Percentiles rank a stretch among this genome's conserved stretches.
Evolutionary conservation across 1,140 invertebrate species (phyloP).

Genomic region (Spodoptera frugiperda): DNA sequence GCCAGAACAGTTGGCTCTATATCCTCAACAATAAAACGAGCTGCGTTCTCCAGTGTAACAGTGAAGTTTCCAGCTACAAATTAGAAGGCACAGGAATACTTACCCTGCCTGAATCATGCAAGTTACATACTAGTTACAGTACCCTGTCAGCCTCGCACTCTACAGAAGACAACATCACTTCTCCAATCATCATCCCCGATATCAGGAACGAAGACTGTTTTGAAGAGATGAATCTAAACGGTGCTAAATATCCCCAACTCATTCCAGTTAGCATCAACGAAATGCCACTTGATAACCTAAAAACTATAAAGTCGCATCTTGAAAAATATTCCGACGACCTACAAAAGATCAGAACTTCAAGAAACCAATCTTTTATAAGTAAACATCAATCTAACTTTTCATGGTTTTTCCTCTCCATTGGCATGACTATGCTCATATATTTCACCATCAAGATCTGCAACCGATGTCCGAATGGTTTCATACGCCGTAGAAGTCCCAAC

Average conservation of each 20-base stretch:
- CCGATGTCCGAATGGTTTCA: not conserved
- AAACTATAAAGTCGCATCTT: not conserved
- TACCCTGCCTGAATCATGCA: constrained; percentile 46
- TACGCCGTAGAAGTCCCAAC: not conserved
- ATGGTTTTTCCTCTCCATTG: too few species aligned
- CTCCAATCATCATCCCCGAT: constrained; percentile 49
- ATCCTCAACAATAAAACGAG: constrained; percentile 46
- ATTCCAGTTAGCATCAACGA: constrained; percentile 6
- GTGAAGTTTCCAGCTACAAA: constrained; percentile 50
- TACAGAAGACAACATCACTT: constrained; percentile 35
- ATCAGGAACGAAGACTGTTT: constrained; percentile 43
- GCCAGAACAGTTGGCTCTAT: constrained; percentile 57
- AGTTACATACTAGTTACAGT: constrained; percentile 51
- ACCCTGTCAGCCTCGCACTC: constrained; percentile 46
- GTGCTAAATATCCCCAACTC: not conserved
- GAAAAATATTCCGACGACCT: too few species aligned
- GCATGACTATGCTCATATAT: not conserved
- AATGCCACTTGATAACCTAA: not conserved
- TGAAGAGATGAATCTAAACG: not conserved
- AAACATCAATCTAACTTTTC: not conserved
- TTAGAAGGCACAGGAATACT: constrained; percentile 53
- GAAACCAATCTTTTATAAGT: constrained; percentile 29
- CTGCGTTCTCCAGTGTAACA: constrained; percentile 51
- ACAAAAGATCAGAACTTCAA: too few species aligned
- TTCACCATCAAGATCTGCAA: not conserved